Evolutionary conservation across 1,140 invertebrate species (phyloP).

Genomic region (Acromyrmex heyeri): DNA sequence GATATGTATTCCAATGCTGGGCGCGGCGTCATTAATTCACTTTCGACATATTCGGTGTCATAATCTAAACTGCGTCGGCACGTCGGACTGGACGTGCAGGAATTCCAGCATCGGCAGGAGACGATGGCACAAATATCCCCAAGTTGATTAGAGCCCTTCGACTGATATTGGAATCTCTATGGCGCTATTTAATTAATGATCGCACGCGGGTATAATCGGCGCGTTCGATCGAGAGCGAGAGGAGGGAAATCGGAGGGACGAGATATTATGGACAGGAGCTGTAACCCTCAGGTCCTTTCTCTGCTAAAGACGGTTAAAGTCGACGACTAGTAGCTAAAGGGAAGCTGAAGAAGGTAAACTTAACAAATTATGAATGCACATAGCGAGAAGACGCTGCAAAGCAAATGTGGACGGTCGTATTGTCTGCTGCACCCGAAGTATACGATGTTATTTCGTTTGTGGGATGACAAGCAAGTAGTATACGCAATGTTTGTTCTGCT

Average conservation of each 20-base stretch:
- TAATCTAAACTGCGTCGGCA: constrained; percentile 38
- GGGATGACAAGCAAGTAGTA: not conserved
- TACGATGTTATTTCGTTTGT: constrained; percentile 47
- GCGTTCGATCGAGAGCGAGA: not conserved
- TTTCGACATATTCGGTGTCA: constrained; percentile 48
- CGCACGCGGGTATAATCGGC: not conserved
- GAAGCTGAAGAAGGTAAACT: constrained; percentile 22
- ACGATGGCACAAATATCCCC: constrained; percentile 65
- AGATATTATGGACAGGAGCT: constrained; percentile 35
- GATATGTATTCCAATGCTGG: not conserved
- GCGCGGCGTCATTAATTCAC: constrained; percentile 31
- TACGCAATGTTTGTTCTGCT: constrained; percentile 35
- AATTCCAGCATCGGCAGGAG: constrained; percentile 46
- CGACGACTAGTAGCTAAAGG: not conserved
- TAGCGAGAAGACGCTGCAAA: constrained; percentile 1
- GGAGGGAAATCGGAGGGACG: not conserved
- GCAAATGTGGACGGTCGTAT: constrained; percentile 37
- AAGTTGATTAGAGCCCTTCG: constrained; percentile 73
- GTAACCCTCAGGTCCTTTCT: not conserved
- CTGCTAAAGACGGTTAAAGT: not conserved
- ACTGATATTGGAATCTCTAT: constrained; percentile 80
- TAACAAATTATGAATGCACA: constrained; percentile 55
- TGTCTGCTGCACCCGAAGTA: constrained; percentile 14
- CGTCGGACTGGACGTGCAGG: constrained; percentile 41
- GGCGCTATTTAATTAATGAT: constrained; percentile 79